These are phyloP conservation scores for Oreonectes daqikongensis DNA, from an alignment of 2,797 vertebrate species.

Conservation along the genomic window DNA sequence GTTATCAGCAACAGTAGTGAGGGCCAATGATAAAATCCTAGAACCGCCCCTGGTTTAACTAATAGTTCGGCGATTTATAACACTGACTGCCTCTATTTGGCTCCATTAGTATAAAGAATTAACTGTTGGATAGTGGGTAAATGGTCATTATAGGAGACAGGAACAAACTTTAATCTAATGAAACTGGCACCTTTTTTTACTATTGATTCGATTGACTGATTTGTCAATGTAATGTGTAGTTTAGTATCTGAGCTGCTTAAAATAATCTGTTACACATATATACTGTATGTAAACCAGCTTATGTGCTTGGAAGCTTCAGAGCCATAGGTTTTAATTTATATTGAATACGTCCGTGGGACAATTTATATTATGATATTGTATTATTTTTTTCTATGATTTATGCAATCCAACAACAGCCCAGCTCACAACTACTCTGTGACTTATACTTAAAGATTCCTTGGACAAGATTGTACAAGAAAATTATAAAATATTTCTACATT, in stretches of 20 bases:
- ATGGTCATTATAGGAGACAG: not conserved
- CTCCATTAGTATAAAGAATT: not conserved
- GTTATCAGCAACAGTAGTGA: no score
- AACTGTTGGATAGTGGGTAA: not conserved
- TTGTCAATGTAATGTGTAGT: not conserved
- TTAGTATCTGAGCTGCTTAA: not conserved
- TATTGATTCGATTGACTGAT: not conserved
- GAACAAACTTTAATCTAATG: no score
- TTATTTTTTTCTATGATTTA: not conserved
- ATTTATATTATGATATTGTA: not conserved
- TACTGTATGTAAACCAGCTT: no score
- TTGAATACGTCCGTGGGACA: no score
- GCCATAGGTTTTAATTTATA: no score
- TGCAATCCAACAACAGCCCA: not conserved
- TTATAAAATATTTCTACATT: not conserved
- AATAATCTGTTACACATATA: no score
- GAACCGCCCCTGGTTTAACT: no score
- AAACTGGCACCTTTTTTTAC: not conserved
- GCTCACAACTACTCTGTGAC: not conserved
- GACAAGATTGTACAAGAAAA: not conserved
- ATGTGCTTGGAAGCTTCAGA: no score
- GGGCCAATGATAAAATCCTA: no score
- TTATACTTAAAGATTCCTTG: not conserved
- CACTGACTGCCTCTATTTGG: not conserved
- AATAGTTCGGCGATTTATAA: not conserved